Conservation (phyloP, 2,888 invertebrate genomes). For the Synanthedon myopaeformis region DNA sequence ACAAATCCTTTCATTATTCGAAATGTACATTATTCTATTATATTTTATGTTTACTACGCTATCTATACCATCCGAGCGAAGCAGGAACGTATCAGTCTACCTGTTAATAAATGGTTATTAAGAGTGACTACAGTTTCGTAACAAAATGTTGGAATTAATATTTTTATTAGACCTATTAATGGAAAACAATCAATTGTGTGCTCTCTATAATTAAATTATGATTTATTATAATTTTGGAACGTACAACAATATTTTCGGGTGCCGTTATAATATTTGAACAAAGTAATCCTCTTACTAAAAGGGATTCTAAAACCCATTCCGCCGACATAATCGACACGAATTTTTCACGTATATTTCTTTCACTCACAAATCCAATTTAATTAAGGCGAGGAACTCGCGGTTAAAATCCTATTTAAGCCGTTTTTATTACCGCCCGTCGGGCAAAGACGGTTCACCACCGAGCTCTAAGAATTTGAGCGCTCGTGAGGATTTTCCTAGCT, state of each 20-base stretch:
- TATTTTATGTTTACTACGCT: no score
- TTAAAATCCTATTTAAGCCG: constrained; percentile 70
- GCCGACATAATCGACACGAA: constrained; percentile 64
- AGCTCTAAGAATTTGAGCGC: constrained; percentile 62
- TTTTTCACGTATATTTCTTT: constrained; percentile 69
- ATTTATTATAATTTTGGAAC: not conserved
- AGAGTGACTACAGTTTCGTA: no score
- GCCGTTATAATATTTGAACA: constrained; percentile 34
- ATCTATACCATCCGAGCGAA: no score
- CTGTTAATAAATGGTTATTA: no score
- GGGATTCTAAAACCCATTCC: constrained; percentile 54
- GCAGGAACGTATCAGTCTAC: no score
- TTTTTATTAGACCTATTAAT: no score
- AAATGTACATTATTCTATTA: no score
- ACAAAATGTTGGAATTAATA: no score
- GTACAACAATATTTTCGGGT: not conserved
- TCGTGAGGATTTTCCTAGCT: constrained; percentile 55
- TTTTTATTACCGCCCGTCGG: constrained; percentile 69
- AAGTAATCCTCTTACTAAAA: constrained; percentile 50
- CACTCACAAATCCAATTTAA: constrained; percentile 69
- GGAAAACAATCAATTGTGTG: no score
- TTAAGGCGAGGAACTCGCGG: constrained; percentile 69
- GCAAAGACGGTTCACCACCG: constrained; percentile 63
- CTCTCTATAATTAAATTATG: no score
- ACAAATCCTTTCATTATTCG: no score